These are phyloP conservation scores for Ennomos fuscantarius DNA, from an alignment of 2,888 invertebrate species.

Conservation along the genomic window DNA sequence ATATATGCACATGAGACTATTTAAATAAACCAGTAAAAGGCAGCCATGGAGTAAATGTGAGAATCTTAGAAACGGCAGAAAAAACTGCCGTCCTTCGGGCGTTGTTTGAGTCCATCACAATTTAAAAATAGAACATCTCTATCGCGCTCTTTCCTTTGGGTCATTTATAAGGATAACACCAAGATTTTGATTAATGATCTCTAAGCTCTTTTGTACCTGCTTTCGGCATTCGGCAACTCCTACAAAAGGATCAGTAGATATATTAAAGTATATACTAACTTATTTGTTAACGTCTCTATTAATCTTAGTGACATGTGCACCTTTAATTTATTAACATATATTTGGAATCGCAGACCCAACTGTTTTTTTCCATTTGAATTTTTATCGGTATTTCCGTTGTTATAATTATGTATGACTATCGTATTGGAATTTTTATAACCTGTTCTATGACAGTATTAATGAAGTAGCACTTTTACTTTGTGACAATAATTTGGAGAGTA, in stretches of 20 bases:
- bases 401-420: slow-evolving; percentile 35
- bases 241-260: slow-evolving; percentile 66
- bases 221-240: slow-evolving; percentile 69
- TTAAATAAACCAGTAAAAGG: slow-evolving; percentile 35
- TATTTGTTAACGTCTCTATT: slow-evolving; percentile 80
- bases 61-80: slow-evolving; percentile 37
- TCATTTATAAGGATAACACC: slow-evolving; percentile 66
- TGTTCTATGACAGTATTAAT: slow-evolving; percentile 23
- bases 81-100: slow-evolving; percentile 61
- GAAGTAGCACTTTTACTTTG: slow-evolving; percentile 13
- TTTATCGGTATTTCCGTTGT: slow-evolving; percentile 57
- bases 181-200: slow-evolving; percentile 76
- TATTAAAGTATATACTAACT: slow-evolving; percentile 45
- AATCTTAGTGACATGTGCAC: slow-evolving; percentile 68
- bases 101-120: slow-evolving; percentile 56
- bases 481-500: not conserved
- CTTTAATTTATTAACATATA: slow-evolving; percentile 47
- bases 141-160: slow-evolving; percentile 65
- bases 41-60: slow-evolving; percentile 19
- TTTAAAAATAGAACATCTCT: slow-evolving; percentile 57
- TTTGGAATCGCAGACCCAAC: slow-evolving; percentile 54
- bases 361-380: slow-evolving; percentile 68
- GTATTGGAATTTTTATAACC: slow-evolving; percentile 34
- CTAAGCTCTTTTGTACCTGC: slow-evolving; percentile 70
- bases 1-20: slow-evolving; percentile 22